A percentile compares a stretch with the other conserved stretches of the same genome.
Conservation (phyloP, 1,140 invertebrate genomes). For the Drosophila pseudoananassae region DNA sequence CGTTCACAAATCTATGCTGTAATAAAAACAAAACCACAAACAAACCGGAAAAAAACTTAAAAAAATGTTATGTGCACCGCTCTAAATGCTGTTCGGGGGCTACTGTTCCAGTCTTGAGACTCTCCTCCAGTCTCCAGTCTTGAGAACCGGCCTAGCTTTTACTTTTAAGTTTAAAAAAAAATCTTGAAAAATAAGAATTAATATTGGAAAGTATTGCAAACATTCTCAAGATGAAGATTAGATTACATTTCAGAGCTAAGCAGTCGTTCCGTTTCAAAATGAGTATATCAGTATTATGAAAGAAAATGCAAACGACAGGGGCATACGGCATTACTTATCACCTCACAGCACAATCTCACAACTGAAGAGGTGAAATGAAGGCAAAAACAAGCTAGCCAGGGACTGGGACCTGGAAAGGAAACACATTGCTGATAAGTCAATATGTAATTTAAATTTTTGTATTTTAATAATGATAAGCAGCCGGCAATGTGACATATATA, state of each 20-base stretch:
- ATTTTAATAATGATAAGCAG: conserved; percentile 78
- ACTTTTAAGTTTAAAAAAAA: conserved; percentile 21
- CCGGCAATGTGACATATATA: conserved; percentile 52
- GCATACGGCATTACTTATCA: conserved; percentile 16
- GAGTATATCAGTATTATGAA: not conserved
- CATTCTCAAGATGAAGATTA: not conserved
- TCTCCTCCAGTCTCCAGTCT: not conserved
- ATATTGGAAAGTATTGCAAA: too few species aligned
- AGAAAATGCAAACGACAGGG: conserved; percentile 30
- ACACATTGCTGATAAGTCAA: conserved; percentile 65
- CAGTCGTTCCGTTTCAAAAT: not conserved
- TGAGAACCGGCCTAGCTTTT: conserved; percentile 44
- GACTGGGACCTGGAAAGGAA: too few species aligned
- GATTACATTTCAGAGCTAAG: not conserved
- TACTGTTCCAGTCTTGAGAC: conserved; percentile 35
- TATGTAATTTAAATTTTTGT: conserved; percentile 79
- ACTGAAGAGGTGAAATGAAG: conserved; percentile 40
- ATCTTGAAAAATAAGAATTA: not conserved
- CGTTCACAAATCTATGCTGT: conserved; percentile 56
- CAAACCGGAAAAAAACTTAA: conserved; percentile 64
- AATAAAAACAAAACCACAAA: conserved; percentile 70
- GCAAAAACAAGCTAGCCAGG: conserved; percentile 1
- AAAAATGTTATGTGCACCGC: conserved; percentile 26
- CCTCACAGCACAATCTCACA: conserved; percentile 14
- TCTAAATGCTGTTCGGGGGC: conserved; percentile 41